phyloP scores from a whole-genome alignment of 2,797 vertebrate genomes.

The Lacerta bilineata region DNA sequence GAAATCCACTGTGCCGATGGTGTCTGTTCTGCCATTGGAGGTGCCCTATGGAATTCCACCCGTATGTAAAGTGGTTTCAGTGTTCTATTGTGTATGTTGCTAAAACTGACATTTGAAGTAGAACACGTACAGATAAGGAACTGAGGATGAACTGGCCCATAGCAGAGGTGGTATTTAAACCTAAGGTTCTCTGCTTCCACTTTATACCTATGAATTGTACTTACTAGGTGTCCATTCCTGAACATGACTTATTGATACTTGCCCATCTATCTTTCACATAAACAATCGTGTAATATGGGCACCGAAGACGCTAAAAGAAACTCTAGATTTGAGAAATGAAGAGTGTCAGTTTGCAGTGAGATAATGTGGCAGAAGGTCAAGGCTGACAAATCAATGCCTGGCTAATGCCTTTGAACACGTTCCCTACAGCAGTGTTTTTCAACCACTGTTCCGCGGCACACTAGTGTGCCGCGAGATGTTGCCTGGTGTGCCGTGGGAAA shows the following conservation, averaged over 20 bases:
- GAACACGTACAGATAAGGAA: neutral
- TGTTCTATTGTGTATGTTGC: no score
- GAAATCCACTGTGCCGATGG: no score
- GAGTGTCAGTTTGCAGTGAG: slow-evolving; percentile 71
- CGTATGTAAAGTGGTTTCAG: no score
- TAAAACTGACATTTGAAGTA: neutral
- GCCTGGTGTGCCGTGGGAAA: no score
- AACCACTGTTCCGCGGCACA: no score
- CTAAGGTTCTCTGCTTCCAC: neutral
- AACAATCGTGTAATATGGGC: slow-evolving; percentile 26
- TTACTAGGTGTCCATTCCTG: neutral
- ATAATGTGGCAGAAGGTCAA: slow-evolving; percentile 73
- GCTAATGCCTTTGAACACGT: slow-evolving; percentile 47
- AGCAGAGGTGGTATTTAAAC: neutral
- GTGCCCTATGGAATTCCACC: no score
- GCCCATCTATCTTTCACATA: slow-evolving; percentile 22
- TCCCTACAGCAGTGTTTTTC: no score
- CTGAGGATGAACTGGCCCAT: neutral
- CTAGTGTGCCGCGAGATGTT: no score
- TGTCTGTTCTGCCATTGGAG: no score
- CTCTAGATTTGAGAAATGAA: slow-evolving; percentile 67
- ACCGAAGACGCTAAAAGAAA: slow-evolving; percentile 34
- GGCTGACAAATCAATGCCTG: slow-evolving; percentile 67
- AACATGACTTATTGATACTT: neutral
- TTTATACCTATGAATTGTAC: neutral